phyloP scores from a whole-genome alignment of 2,888 invertebrate genomes.

The Adelognathus sp. region DNA sequence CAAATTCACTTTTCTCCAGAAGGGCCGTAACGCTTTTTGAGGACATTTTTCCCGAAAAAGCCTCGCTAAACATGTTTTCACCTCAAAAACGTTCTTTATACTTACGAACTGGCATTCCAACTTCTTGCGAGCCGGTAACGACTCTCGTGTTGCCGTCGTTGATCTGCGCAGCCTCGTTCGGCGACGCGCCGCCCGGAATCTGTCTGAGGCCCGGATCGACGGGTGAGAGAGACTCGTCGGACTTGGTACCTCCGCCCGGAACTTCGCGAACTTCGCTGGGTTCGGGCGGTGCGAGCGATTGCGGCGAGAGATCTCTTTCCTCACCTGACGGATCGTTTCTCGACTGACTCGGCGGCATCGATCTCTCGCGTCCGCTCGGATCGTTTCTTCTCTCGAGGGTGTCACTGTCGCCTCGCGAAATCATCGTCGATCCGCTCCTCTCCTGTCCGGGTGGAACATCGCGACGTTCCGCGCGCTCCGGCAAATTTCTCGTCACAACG shows the following conservation, averaged over 20 bases:
- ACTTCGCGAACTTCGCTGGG: conserved; percentile 73
- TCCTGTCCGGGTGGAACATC: conserved; percentile 74
- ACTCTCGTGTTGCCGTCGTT: conserved; percentile 71
- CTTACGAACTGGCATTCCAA: conserved; percentile 68
- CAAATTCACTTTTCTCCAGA: neutral
- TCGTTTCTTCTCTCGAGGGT: conserved; percentile 76
- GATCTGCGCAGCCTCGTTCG: conserved; percentile 70
- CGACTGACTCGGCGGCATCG: conserved; percentile 74
- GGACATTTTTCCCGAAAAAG: no score
- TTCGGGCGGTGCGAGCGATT: conserved; percentile 68
- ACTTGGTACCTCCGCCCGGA: conserved; percentile 74
- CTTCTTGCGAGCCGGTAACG: conserved; percentile 78
- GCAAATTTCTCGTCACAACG: conserved; percentile 62
- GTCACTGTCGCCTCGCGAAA: conserved; percentile 65
- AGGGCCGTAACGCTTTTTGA: no score
- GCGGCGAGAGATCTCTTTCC: conserved; percentile 67
- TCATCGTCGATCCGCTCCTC: conserved; percentile 60
- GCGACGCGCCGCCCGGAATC: conserved; percentile 77
- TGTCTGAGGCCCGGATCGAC: conserved; percentile 71
- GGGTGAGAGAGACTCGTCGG: conserved; percentile 68
- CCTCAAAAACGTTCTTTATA: conserved; percentile 13
- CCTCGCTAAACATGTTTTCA: no score
- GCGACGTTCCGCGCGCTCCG: conserved; percentile 71
- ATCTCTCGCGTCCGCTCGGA: conserved; percentile 78
- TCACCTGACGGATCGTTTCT: conserved; percentile 79